Evolutionary conservation across 2,888 invertebrate species (phyloP).

Genomic region (Halictus ligatus): DNA sequence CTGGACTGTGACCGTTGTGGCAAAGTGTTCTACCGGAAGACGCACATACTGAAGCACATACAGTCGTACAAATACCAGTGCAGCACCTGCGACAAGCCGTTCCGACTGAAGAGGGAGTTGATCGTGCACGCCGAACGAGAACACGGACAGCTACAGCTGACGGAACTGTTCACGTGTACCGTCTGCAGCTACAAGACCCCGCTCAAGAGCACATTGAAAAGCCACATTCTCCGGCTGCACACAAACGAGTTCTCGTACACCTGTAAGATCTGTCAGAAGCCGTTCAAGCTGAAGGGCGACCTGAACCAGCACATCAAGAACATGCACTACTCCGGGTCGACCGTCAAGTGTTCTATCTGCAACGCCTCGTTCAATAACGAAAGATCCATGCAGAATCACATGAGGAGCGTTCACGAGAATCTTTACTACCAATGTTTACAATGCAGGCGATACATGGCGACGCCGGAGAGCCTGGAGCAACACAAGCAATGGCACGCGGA

Average conservation of each 20-base stretch:
- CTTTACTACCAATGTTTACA: constrained; percentile 69
- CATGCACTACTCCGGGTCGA: constrained; percentile 65
- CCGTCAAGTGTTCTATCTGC: constrained; percentile 74
- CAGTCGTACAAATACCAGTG: constrained; percentile 80
- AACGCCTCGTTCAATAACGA: constrained; percentile 71
- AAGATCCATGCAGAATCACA: constrained; percentile 71
- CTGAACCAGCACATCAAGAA: constrained; percentile 74
- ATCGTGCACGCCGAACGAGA: constrained; percentile 73
- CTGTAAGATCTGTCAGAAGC: constrained; percentile 74
- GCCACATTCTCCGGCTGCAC: constrained; percentile 59
- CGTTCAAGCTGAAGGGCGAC: constrained; percentile 75
- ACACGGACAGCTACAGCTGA: constrained; percentile 69
- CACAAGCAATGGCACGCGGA: constrained; percentile 69
- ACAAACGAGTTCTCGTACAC: constrained; percentile 61
- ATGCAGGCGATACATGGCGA: constrained; percentile 73
- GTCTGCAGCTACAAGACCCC: constrained; percentile 61
- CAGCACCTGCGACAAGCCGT: constrained; percentile 73
- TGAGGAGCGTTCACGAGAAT: constrained; percentile 73
- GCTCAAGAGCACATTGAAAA: constrained; percentile 60
- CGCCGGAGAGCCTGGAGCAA: constrained; percentile 75
- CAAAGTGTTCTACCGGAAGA: constrained; percentile 73
- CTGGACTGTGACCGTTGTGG: constrained; percentile 73
- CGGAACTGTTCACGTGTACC: constrained; percentile 65
- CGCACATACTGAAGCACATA: constrained; percentile 76
- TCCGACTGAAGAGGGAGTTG: constrained; percentile 74